These are phyloP conservation scores for Pelvicachromis taeniatus DNA, from an alignment of 2,113 vertebrate species.

Conservation along the genomic window DNA sequence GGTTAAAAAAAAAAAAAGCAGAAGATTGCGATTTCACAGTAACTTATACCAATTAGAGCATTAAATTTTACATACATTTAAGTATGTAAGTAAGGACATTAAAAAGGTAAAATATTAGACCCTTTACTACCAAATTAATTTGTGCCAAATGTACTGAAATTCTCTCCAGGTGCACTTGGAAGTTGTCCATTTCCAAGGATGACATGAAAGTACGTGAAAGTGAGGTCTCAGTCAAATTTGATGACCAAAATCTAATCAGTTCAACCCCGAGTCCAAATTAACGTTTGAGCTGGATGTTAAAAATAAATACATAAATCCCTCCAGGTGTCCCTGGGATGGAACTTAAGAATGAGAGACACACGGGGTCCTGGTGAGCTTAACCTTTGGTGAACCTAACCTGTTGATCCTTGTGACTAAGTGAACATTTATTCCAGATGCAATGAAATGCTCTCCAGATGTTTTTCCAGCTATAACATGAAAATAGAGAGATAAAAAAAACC, in stretches of 20 bases:
- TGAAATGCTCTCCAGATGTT: neutral
- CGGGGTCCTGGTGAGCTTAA: no score
- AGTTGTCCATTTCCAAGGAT: no score
- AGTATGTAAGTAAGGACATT: neutral
- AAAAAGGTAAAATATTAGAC: rapidly evolving
- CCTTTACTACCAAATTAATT: neutral
- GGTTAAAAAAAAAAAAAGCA: neutral
- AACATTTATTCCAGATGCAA: neutral
- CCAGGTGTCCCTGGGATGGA: neutral
- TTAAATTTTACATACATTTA: neutral
- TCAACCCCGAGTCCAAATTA: neutral
- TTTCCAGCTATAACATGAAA: neutral
- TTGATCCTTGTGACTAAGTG: neutral
- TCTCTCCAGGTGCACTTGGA: neutral
- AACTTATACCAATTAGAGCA: neutral
- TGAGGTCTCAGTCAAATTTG: neutral
- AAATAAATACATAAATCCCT: neutral
- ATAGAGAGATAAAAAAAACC: neutral
- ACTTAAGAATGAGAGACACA: neutral
- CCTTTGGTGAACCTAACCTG: neutral
- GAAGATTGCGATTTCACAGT: no score
- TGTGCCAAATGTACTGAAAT: neutral
- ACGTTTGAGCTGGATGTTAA: neutral
- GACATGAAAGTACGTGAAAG: no score
- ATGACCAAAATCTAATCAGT: neutral